These are phyloP conservation scores for Actinostola sp. DNA, from an alignment of 92 coral and sea anemone genomes.

Conservation along the genomic window DNA sequence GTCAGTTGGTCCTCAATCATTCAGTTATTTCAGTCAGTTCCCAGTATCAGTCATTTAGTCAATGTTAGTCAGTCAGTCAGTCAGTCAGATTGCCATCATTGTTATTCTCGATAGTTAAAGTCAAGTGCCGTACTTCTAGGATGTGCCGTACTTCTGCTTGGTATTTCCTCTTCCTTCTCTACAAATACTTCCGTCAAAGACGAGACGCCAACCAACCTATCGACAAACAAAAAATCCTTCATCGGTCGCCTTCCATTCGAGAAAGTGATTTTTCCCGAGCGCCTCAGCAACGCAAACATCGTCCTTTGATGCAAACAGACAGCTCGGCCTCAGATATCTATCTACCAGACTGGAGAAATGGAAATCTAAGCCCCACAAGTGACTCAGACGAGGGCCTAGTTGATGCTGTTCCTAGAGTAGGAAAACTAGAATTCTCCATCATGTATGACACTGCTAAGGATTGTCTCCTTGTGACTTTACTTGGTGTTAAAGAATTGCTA, in stretches of 20 bases:
- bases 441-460: slow-evolving; percentile 76
- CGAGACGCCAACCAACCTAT: slow-evolving; percentile 13
- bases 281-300: slow-evolving; percentile 65
- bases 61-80: too few relatives aligned
- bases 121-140: too few relatives aligned
- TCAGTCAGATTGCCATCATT: too few relatives aligned
- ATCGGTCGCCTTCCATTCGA: slow-evolving; percentile 33
- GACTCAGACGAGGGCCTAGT: slow-evolving; percentile 70
- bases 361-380: slow-evolving; percentile 63
- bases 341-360: slow-evolving; percentile 52
- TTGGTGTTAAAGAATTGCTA: slow-evolving; percentile 69
- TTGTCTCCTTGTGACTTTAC: slow-evolving; percentile 53
- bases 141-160: slow-evolving; percentile 62
- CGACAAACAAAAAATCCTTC: slow-evolving; percentile 28
- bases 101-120: too few relatives aligned
- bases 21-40: too few relatives aligned
- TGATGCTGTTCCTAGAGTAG: slow-evolving; percentile 61
- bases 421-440: slow-evolving; percentile 78
- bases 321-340: slow-evolving; percentile 85
- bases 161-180: slow-evolving; percentile 70
- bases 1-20: too few relatives aligned
- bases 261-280: slow-evolving; percentile 59
- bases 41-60: too few relatives aligned
- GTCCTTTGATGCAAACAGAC: slow-evolving; percentile 90
- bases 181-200: slow-evolving; percentile 62